Evolutionary conservation across 2,888 invertebrate genomes (phyloP).

Genomic region (Digitonthophagus gazella): DNA sequence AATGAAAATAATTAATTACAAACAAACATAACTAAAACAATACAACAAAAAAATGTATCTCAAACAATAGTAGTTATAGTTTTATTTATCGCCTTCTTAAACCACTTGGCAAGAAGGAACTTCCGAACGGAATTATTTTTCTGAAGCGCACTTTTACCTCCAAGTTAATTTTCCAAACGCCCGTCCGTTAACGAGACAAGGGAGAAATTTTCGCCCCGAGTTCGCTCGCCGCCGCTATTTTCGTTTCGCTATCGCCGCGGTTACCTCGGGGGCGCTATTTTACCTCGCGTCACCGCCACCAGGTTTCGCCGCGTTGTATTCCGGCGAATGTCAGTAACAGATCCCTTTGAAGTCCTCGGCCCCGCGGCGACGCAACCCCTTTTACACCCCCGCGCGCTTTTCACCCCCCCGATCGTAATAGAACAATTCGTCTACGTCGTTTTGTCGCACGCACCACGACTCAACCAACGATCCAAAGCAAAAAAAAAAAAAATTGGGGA

Average conservation of each 20-base stretch:
- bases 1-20: too few relatives aligned
- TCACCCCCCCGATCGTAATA: not conserved
- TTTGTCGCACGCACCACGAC: not conserved
- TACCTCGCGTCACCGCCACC: not conserved
- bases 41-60: too few relatives aligned
- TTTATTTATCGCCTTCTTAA: too few relatives aligned
- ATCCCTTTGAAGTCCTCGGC: slow-evolving; percentile 38
- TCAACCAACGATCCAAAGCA: too few relatives aligned
- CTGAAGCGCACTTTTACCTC: too few relatives aligned
- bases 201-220: not conserved
- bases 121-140: too few relatives aligned
- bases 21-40: too few relatives aligned
- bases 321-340: slow-evolving; percentile 39
- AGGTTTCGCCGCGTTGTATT: not conserved
- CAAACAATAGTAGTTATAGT: too few relatives aligned
- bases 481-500: too few relatives aligned
- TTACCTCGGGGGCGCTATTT: not conserved
- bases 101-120: too few relatives aligned
- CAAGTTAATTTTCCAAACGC: not conserved
- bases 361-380: slow-evolving; percentile 26
- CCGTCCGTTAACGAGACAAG: not conserved
- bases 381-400: not conserved
- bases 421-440: not conserved
- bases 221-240: too few relatives aligned
- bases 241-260: not conserved